These are phyloP conservation scores for Microplitis manilae DNA, from an alignment of 2,888 invertebrate genomes.

Conservation along the genomic window DNA sequence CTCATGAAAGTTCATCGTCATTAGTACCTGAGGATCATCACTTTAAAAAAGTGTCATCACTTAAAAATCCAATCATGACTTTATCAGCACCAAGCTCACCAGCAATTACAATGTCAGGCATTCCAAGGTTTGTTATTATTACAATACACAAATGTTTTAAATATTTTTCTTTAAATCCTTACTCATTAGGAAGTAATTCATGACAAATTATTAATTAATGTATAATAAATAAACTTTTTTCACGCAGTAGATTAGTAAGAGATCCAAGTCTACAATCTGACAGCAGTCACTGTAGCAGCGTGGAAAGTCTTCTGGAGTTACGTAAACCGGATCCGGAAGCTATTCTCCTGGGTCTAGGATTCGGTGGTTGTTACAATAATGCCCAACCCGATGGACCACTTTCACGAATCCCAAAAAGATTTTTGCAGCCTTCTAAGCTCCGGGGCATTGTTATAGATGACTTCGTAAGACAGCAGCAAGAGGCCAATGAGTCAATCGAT, in stretches of 20 bases:
- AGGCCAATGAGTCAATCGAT: constrained; percentile 82
- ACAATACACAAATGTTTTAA: background rate
- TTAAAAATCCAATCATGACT: constrained; percentile 62
- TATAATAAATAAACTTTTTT: constrained; percentile 42
- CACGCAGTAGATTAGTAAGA: constrained; percentile 60
- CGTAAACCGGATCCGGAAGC: constrained; percentile 92
- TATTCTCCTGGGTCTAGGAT: constrained; percentile 85
- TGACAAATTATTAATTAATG: background rate
- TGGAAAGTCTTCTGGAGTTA: constrained; percentile 87
- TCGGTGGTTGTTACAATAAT: constrained; percentile 79
- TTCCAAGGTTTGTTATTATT: constrained; percentile 55
- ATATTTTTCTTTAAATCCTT: constrained; percentile 13
- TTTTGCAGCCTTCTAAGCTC: constrained; percentile 86
- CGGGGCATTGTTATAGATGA: constrained; percentile 83
- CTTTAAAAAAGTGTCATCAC: constrained; percentile 46
- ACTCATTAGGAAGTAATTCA: constrained; percentile 4
- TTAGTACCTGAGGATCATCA: constrained; percentile 30
- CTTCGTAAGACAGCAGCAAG: constrained; percentile 82
- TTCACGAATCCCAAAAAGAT: constrained; percentile 86
- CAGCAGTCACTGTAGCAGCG: constrained; percentile 82
- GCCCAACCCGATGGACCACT: constrained; percentile 75
- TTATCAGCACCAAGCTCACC: constrained; percentile 63
- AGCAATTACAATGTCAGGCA: constrained; percentile 55
- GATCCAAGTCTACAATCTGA: constrained; percentile 70
- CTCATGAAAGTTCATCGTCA: constrained; percentile 43